Base-by-base conservation (phyloP, 1,140 invertebrate species). In the Drosophila busckii region DNA sequence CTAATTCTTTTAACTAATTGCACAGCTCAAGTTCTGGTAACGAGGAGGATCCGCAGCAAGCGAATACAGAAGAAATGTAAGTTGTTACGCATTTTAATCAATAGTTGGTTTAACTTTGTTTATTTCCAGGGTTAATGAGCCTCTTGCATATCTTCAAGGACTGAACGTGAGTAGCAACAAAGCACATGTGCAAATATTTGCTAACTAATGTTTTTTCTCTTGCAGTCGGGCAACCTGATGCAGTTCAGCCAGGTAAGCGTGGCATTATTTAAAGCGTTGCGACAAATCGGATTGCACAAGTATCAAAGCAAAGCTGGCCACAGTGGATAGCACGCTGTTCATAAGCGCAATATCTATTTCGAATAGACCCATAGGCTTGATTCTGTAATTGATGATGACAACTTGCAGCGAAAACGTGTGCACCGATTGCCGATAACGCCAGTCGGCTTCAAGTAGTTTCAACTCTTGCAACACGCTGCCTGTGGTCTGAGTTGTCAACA, bases 241-340 rank as follows among this genome's bases (percentile, higher is more conserved):
- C 68, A 85, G 35, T 85, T 85, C 22, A 85, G 83, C 38, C 83
- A 85, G 83, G 83, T 85, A 76, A 54, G 48, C n/a, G 31, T 41
- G 8, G 3, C 8, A 23, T 15, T 19, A 23, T 13, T 62, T 62
- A 13, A 80, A 65, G 2, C 78, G 55, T 2, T 73, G 71, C 3
- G 62, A 60, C 19, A 82, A 37, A 49, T 82, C 76, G 1, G 61
- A 45, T 58, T 82, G 76, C 1, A 83, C 42, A 3, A 82, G 46
- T 16, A 80, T 82, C 1, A 82, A 7, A 16, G 67, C 32, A 10
- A 80, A 83, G 4, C 52, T 69, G 2, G 69, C 38, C n/a, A 75
- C 56, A 1, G 64, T 22, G 1, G 75, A 61, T 3, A 80, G 50
- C 1, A 82, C 60, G 28, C 63, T 63, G 4, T 19, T 42, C 8